Evolutionary conservation across 1,140 invertebrate species (phyloP).

Genomic region (Melanaphis sacchari): DNA sequence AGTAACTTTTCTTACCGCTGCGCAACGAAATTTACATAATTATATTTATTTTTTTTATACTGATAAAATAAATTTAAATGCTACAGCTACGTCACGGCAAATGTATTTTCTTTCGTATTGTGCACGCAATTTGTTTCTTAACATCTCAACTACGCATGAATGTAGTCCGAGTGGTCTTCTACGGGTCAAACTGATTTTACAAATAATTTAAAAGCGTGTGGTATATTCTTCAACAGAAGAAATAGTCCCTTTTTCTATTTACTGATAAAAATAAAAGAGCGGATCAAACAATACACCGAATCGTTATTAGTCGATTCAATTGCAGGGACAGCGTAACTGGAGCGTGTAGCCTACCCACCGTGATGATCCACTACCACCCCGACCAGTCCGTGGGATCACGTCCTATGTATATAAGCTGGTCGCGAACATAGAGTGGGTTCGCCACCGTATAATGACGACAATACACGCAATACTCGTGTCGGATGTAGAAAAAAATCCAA

Average conservation of each 20-base stretch:
- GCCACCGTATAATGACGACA: neutral
- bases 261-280: neutral
- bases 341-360: neutral
- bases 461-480: no score
- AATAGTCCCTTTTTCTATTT: neutral
- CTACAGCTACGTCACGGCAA: neutral
- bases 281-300: neutral
- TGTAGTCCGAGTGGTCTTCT: neutral
- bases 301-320: neutral
- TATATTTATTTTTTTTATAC: no score
- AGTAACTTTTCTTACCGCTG: no score
- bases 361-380: neutral
- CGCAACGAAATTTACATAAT: no score
- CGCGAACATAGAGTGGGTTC: no score
- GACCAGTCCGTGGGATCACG: neutral
- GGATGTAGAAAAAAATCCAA: neutral
- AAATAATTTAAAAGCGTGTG: neutral
- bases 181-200: neutral
- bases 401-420: neutral
- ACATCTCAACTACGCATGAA: neutral
- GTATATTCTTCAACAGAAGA: neutral
- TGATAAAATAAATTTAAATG: neutral
- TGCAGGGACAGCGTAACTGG: neutral
- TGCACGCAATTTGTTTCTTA: neutral
- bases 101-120: no score